phyloP scores from a whole-genome alignment of 2,113 vertebrate species.

The Grallaria varia region DNA sequence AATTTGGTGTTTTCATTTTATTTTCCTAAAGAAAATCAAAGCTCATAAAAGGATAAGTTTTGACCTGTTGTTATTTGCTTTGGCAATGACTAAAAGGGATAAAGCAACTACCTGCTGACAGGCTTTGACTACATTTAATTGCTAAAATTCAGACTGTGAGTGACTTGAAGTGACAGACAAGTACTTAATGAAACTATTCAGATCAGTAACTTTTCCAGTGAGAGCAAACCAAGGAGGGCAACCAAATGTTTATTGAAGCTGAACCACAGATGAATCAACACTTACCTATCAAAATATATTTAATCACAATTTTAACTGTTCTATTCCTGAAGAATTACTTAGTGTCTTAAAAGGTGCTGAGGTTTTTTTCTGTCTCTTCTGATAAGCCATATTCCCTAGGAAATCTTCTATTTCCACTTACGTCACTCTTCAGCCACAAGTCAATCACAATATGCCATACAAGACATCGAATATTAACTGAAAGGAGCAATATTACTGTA shows the following conservation, averaged over 20 bases:
- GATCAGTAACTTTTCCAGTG: neutral
- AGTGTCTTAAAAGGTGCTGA: neutral
- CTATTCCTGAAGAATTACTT: neutral
- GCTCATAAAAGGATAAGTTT: neutral
- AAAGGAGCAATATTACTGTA: slow-evolving; percentile 2
- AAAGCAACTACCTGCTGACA: neutral
- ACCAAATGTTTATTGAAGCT: neutral
- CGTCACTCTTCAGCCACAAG: neutral
- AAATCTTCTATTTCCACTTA: slow-evolving; percentile 11
- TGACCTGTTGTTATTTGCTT: slow-evolving; percentile 9
- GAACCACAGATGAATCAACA: neutral
- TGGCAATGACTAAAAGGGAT: slow-evolving; percentile 11
- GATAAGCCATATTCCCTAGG: neutral
- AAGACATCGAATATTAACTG: slow-evolving; percentile 17
- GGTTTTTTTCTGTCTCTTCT: neutral
- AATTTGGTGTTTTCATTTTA: neutral
- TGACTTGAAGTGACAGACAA: slow-evolving; percentile 3
- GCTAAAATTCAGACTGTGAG: neutral
- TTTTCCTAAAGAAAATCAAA: slow-evolving; percentile 22
- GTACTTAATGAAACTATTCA: neutral
- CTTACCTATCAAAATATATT: neutral
- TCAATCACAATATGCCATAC: neutral
- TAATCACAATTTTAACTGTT: neutral
- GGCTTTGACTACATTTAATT: neutral
- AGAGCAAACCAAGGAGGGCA: neutral